Conservation (phyloP, 2,888 invertebrate species). For the Agrochola circellaris region DNA sequence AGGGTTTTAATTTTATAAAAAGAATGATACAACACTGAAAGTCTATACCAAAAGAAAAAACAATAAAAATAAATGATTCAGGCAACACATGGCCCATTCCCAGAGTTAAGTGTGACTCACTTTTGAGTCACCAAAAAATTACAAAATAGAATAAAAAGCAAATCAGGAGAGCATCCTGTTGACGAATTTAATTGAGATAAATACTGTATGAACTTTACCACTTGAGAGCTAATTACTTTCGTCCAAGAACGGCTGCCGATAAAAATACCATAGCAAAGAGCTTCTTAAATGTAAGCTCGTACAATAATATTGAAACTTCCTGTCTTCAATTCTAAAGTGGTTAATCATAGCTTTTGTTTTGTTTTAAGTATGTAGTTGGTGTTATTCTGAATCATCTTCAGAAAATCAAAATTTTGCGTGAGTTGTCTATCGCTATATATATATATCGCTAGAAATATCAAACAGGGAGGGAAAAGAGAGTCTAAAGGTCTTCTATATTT, state of each 20-base stretch:
- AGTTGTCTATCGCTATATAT: too few species aligned
- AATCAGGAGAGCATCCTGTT: constrained; percentile 19
- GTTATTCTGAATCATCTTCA: background rate
- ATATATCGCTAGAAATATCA: background rate
- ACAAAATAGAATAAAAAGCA: constrained; percentile 40
- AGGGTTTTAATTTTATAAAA: constrained; percentile 3
- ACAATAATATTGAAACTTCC: constrained; percentile 31
- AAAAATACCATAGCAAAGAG: constrained; percentile 46
- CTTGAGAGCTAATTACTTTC: constrained; percentile 60
- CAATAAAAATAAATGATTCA: constrained; percentile 40
- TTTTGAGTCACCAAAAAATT: constrained; percentile 26
- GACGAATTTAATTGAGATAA: constrained; percentile 54
- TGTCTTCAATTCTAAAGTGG: constrained; percentile 19
- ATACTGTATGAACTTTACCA: constrained; percentile 22
- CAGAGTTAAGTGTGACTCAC: constrained; percentile 39
- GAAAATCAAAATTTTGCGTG: background rate
- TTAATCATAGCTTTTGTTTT: constrained; percentile 19
- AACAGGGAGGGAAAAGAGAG: too few species aligned
- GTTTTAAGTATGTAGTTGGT: too few species aligned
- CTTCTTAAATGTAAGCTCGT: constrained; percentile 35
- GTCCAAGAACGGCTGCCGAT: constrained; percentile 35
- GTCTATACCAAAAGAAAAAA: constrained; percentile 7
- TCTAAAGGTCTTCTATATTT: background rate
- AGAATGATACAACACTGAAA: constrained; percentile 25
- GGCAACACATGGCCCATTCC: constrained; percentile 27